Evolutionary conservation across 2,888 invertebrate genomes (phyloP), one percentile per base, ranked within the genome.

Genomic region (Pheosia gnoma): DNA sequence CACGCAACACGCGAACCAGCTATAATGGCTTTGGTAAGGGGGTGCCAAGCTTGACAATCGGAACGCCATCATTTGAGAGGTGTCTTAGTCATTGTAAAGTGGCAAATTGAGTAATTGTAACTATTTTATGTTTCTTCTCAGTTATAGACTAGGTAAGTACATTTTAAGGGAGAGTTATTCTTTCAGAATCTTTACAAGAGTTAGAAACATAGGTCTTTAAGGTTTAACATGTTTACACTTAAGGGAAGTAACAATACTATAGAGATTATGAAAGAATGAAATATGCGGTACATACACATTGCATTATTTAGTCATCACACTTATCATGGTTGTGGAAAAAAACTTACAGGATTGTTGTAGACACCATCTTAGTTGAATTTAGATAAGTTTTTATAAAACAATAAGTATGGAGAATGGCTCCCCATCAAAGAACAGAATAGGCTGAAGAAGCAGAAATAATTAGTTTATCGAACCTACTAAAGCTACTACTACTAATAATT

Each of bases 1-100:
- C 77, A 77, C 66, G 76, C 72, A 68, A 71, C 72, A 72, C 67
- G 73, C 71, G 36, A 73, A 58, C 45, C 57, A 5, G 57, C 45
- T 38, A 39, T 7, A 51, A 41, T 49, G 39, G 51, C n/a, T 10
- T 39, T 58, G 13, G 36, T 13, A 38, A 6, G 36, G 39, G 47
- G 51, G 47, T n/a, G 36, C 58, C 13, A 10, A 39, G 38, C n/a
- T 61, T 45, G 58, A 58, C 58, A 58, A 61, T 58, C 52, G 60
- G 43, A 37, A 60, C 43, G 57, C 52, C 60, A 43, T 53, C 57
- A 5, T 53, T 39, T 8, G 8, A 9, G 52, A 13, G 49, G 49
- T 49, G 49, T n/a, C 6, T 49, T 1, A 49, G 49, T n/a, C 5
- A 49, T 13, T n/a, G 49, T 1, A n/a, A 49, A n/a, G n/a, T 49